phyloP scores from a whole-genome alignment of 2,797 vertebrate genomes.

The Takifugu ocellatus region DNA sequence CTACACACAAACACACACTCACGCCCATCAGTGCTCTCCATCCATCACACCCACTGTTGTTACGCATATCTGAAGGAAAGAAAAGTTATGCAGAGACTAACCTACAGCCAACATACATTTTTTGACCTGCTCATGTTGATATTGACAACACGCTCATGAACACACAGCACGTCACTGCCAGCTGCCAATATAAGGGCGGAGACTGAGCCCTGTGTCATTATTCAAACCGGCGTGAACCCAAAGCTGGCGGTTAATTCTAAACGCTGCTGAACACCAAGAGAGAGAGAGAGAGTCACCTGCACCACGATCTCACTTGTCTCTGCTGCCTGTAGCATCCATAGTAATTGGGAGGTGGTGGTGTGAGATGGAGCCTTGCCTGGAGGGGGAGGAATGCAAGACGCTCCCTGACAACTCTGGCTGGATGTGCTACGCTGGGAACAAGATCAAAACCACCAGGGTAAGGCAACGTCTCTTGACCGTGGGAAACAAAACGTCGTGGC shows the following conservation, averaged over 20 bases:
- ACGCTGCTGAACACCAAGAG: too few relatives aligned
- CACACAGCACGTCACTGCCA: too few relatives aligned
- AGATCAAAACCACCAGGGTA: slow-evolving; percentile 99
- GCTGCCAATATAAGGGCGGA: too few relatives aligned
- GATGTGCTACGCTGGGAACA: slow-evolving; percentile 99
- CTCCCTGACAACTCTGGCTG: slow-evolving; percentile 98
- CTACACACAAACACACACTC: slow-evolving; percentile 56
- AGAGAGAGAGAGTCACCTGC: neutral
- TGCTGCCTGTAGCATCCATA: slow-evolving; percentile 74
- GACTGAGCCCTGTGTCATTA: too few relatives aligned
- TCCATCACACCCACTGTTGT: slow-evolving; percentile 7
- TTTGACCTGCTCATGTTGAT: too few relatives aligned
- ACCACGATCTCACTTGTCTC: slow-evolving; percentile 43
- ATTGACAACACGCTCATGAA: too few relatives aligned
- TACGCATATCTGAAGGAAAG: too few relatives aligned
- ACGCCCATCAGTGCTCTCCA: slow-evolving; percentile 43
- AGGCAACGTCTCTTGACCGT: slow-evolving; percentile 72
- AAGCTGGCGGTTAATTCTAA: too few relatives aligned
- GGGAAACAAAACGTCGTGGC: slow-evolving; percentile 30
- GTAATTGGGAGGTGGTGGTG: slow-evolving; percentile 99
- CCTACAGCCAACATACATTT: too few relatives aligned
- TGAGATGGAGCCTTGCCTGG: slow-evolving; percentile 99
- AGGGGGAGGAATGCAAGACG: slow-evolving; percentile 99
- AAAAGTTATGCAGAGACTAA: too few relatives aligned
- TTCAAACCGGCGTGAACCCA: too few relatives aligned